A percentile compares a stretch with the other conserved stretches of the same genome.
Evolutionary conservation across 2,797 vertebrate species (phyloP).

Genomic region (Helostoma temminkii): DNA sequence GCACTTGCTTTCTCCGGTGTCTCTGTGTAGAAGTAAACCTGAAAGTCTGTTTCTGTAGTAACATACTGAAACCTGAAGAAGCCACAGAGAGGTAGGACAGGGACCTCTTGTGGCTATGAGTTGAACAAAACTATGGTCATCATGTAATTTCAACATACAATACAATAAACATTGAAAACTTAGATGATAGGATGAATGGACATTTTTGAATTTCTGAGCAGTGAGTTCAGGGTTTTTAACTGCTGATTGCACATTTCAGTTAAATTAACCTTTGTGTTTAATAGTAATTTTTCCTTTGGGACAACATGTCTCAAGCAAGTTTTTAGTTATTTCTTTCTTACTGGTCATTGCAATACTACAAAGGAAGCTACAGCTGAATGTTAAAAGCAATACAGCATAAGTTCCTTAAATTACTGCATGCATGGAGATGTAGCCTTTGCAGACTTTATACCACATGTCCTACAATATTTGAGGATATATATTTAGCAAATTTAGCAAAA

Average conservation of each 20-base stretch:
- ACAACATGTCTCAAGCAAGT: too few relatives aligned
- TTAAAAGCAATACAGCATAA: not conserved
- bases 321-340: not conserved
- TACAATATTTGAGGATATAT: not conserved
- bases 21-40: not conserved
- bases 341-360: not conserved
- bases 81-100: conserved; percentile 12
- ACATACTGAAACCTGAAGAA: not conserved
- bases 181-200: not conserved
- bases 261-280: too few relatives aligned
- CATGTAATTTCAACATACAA: not conserved
- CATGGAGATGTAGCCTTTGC: not conserved
- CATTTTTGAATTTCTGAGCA: not conserved
- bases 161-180: not conserved
- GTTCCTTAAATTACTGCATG: not conserved
- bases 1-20: conserved; percentile 53
- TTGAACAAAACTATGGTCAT: not conserved
- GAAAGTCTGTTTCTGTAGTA: not conserved
- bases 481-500: not conserved
- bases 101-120: conserved; percentile 37
- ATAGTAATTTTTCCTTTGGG: too few relatives aligned
- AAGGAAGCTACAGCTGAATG: not conserved
- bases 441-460: not conserved
- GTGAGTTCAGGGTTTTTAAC: not conserved
- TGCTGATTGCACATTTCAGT: not conserved